Conservation (phyloP, 2,888 invertebrate genomes). For the Panopea generosa region DNA sequence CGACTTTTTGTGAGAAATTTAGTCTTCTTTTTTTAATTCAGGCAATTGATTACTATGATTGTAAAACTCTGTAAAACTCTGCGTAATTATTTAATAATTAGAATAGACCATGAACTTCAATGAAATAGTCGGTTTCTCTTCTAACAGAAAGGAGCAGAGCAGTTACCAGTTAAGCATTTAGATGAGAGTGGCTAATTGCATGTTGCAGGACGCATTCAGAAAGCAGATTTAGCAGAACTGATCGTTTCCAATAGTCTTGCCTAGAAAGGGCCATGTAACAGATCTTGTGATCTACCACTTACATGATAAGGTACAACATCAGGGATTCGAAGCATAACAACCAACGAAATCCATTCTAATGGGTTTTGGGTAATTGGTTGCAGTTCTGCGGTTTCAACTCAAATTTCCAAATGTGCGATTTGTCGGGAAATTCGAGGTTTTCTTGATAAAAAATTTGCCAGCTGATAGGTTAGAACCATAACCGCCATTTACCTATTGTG, state of each 20-base stretch:
- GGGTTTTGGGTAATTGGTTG: conserved; percentile 78
- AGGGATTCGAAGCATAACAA: conserved; percentile 60
- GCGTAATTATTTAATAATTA: no score
- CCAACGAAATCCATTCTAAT: conserved; percentile 56
- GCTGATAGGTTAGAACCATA: conserved; percentile 66
- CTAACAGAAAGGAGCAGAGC: neutral
- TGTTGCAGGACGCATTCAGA: conserved; percentile 57
- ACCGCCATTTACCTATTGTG: conserved; percentile 75
- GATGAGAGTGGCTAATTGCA: conserved; percentile 52
- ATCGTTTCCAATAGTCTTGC: conserved; percentile 54
- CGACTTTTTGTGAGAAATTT: no score
- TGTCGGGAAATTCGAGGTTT: conserved; percentile 73
- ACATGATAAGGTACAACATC: conserved; percentile 48
- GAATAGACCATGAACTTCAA: neutral
- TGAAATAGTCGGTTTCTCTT: neutral
- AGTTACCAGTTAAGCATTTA: conserved; percentile 27
- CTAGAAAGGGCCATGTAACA: conserved; percentile 46
- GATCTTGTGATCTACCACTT: conserved; percentile 49
- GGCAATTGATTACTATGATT: no score
- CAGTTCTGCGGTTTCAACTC: conserved; percentile 58
- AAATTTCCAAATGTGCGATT: conserved; percentile 70
- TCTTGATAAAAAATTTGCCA: conserved; percentile 79
- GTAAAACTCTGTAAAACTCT: no score
- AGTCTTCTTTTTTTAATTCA: no score
- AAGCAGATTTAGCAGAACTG: conserved; percentile 8